Evolutionary conservation across 2,797 vertebrate species (phyloP).

Genomic region (Thalassophryne amazonica): DNA sequence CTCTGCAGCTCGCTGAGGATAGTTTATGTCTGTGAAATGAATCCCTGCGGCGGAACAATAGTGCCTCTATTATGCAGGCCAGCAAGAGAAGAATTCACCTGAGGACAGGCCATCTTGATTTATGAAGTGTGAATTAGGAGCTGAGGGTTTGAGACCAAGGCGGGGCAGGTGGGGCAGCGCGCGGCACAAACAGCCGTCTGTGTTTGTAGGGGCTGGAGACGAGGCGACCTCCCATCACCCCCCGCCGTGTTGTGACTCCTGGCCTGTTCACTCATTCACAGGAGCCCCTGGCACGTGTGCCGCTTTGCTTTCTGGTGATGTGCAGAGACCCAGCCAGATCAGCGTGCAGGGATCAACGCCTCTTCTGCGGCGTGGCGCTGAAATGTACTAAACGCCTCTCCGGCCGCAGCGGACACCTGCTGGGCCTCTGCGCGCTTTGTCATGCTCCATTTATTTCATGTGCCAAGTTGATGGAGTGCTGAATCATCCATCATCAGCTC

Average conservation of each 20-base stretch:
- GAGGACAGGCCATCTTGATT: slow-evolving; percentile 74
- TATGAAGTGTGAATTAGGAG: slow-evolving; percentile 77
- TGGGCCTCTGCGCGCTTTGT: slow-evolving; percentile 29
- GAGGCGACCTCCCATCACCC: slow-evolving; percentile 38
- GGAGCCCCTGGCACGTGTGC: slow-evolving; percentile 25
- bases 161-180: slow-evolving; percentile 38
- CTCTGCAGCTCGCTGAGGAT: slow-evolving; percentile 9
- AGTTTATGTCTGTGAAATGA: slow-evolving; percentile 39
- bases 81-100: slow-evolving; percentile 63
- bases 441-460: slow-evolving; percentile 58
- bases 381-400: slow-evolving; percentile 13
- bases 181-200: slow-evolving; percentile 69
- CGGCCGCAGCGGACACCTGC: slow-evolving; percentile 33
- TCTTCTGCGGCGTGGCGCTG: background rate
- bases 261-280: slow-evolving; percentile 43
- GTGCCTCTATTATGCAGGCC: slow-evolving; percentile 55
- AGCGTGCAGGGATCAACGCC: slow-evolving; percentile 22
- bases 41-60: slow-evolving; percentile 52
- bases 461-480: slow-evolving; percentile 50
- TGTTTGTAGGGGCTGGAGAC: slow-evolving; percentile 64
- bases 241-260: slow-evolving; percentile 22
- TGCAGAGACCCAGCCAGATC: slow-evolving; percentile 36
- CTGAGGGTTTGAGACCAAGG: slow-evolving; percentile 64
- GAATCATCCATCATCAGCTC: slow-evolving; percentile 58
- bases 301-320: slow-evolving; percentile 28